A percentile compares a stretch with the other conserved stretches of the same genome.
These are phyloP conservation scores for Numenius arquata DNA, from an alignment of 2,113 vertebrate genomes.

Conservation along the genomic window DNA sequence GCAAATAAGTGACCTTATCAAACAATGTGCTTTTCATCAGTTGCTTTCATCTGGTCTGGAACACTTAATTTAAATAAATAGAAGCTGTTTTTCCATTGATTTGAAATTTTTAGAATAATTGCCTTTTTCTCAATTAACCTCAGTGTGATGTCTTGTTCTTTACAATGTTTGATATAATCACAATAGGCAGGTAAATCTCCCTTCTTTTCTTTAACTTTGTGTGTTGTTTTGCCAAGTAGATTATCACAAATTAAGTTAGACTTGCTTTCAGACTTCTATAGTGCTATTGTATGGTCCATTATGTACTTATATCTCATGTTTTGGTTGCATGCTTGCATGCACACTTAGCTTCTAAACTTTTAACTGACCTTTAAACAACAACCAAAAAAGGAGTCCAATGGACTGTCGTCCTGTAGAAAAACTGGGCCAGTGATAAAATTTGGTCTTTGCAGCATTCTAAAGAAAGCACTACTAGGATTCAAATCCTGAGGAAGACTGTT, in stretches of 20 bases:
- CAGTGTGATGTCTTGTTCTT: not conserved
- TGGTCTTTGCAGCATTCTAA: not conserved
- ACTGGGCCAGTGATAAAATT: not conserved
- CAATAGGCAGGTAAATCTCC: not conserved
- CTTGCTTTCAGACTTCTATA: not conserved
- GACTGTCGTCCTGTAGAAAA: not conserved
- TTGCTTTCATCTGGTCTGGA: not conserved
- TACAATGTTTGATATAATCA: not conserved
- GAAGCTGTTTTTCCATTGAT: not conserved
- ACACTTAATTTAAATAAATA: slow-evolving; percentile 5
- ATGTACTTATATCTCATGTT: not conserved
- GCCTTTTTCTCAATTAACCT: slow-evolving; percentile 7
- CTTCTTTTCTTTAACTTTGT: not conserved
- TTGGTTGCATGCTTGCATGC: not conserved
- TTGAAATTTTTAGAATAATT: not conserved
- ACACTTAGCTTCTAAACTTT: not conserved
- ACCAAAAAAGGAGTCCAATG: not conserved
- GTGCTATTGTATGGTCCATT: not conserved
- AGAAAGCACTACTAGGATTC: not conserved
- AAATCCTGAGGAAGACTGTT: not conserved
- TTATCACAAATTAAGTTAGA: not conserved
- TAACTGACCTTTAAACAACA: not conserved
- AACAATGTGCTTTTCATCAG: not conserved
- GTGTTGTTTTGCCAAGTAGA: not conserved
- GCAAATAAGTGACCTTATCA: slow-evolving; percentile 16